These are phyloP conservation scores for Trogon melanurus DNA, from an alignment of 2,113 vertebrate species.

Conservation along the genomic window DNA sequence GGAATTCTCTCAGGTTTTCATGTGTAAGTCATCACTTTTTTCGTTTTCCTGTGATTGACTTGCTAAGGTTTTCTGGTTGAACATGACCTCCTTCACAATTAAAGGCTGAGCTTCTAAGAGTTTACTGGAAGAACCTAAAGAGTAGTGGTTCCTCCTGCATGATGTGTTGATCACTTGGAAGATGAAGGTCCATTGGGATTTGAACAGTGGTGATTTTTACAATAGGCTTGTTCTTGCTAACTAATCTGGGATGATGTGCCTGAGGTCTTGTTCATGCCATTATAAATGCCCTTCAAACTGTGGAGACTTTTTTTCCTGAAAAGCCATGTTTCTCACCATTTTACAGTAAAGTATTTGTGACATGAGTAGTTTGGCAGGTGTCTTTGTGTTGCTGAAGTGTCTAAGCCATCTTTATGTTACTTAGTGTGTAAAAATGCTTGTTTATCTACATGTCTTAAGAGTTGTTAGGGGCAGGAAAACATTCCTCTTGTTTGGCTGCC, in stretches of 20 bases:
- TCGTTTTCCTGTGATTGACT: neutral
- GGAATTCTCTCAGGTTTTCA: neutral
- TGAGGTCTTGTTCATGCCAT: neutral
- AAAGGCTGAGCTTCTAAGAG: neutral
- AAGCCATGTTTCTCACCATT: neutral
- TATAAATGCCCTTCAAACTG: neutral
- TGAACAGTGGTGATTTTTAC: neutral
- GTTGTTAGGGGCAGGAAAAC: neutral
- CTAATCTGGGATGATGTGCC: neutral
- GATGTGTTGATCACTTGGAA: neutral
- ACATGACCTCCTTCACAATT: neutral
- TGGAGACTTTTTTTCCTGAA: neutral
- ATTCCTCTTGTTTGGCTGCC: neutral
- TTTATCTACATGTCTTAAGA: neutral
- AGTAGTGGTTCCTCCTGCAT: neutral
- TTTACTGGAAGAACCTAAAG: neutral
- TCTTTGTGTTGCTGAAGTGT: neutral
- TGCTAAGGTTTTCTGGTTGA: neutral
- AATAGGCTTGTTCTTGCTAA: neutral
- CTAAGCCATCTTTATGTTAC: neutral
- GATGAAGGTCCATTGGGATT: neutral
- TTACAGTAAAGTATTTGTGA: neutral
- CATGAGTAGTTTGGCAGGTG: neutral
- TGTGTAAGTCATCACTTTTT: neutral
- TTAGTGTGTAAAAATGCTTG: neutral